Conservation (phyloP, 2,113 vertebrate species). For the Arothron firmamentum region DNA sequence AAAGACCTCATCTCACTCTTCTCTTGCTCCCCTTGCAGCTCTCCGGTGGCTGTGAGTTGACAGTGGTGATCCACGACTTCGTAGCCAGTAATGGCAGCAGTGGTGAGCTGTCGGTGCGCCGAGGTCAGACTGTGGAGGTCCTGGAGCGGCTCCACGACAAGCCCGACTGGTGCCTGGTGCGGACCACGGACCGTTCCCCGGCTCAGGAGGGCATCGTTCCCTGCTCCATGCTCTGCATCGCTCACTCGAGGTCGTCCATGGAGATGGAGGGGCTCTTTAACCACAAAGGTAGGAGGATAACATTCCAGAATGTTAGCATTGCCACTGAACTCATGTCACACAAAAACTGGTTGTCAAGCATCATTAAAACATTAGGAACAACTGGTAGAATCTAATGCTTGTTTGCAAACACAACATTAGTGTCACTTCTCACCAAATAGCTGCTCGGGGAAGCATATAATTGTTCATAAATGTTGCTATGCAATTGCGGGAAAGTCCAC, state of each 20-base stretch:
- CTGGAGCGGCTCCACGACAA: slow-evolving; percentile 90
- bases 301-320: neutral
- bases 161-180: slow-evolving; percentile 92
- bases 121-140: slow-evolving; percentile 92
- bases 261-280: slow-evolving; percentile 98
- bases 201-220: slow-evolving; percentile 91
- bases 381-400: slow-evolving; percentile 9
- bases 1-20: neutral
- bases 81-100: slow-evolving; percentile 83
- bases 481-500: slow-evolving; percentile 31
- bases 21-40: slow-evolving; percentile 69
- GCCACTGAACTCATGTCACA: no score
- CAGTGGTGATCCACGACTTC: slow-evolving; percentile 93
- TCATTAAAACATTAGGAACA: neutral
- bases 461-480: slow-evolving; percentile 49
- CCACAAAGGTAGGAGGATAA: slow-evolving; percentile 86
- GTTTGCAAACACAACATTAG: slow-evolving; percentile 41
- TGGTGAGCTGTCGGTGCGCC: slow-evolving; percentile 87
- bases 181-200: slow-evolving; percentile 89
- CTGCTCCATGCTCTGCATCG: slow-evolving; percentile 90
- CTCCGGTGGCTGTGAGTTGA: slow-evolving; percentile 92
- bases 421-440: slow-evolving; percentile 29
- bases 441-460: slow-evolving; percentile 24
- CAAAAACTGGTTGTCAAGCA: no score
- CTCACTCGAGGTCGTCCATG: slow-evolving; percentile 93